A percentile compares a stretch with the other conserved stretches of the same genome.
Conservation (phyloP, 2,888 invertebrate genomes). For the Hirtodrosophila trivittata region DNA sequence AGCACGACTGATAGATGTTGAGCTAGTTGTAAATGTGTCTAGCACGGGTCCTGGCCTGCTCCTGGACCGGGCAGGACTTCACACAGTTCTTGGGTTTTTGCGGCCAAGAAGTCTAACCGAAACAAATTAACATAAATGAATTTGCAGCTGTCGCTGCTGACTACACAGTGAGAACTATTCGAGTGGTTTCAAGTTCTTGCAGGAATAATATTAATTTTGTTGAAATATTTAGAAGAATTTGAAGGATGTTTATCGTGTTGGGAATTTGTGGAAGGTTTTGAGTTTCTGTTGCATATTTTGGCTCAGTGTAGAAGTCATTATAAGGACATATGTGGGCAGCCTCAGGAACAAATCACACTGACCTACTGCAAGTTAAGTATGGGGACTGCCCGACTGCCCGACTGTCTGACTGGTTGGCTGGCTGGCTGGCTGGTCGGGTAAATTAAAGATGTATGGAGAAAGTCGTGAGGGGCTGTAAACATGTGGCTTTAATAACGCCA, state of each 20-base stretch:
- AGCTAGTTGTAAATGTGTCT: constrained; percentile 33
- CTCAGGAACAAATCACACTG: constrained; percentile 62
- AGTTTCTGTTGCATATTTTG: too few relatives aligned
- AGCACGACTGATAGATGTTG: constrained; percentile 39
- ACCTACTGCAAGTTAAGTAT: constrained; percentile 62
- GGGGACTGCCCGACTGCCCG: constrained; percentile 1
- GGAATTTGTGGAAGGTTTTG: too few relatives aligned
- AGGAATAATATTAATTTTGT: too few relatives aligned
- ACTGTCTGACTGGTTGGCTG: constrained; percentile 2
- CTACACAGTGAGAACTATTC: constrained; percentile 38
- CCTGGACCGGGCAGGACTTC: constrained; percentile 2
- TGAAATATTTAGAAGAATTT: too few relatives aligned
- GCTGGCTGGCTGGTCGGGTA: constrained; percentile 7
- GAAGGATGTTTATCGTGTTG: too few relatives aligned
- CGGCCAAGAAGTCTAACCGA: constrained; percentile 64
- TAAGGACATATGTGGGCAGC: constrained; percentile 53
- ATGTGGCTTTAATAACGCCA: constrained; percentile 67
- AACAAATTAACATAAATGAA: constrained; percentile 78
- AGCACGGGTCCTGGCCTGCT: constrained; percentile 18
- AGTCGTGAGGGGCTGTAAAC: constrained; percentile 44
- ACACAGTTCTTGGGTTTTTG: constrained; percentile 50
- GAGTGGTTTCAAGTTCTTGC: too few relatives aligned
- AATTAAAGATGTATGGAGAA: constrained; percentile 68
- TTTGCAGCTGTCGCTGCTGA: constrained; percentile 76
- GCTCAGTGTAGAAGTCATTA: constrained; percentile 45